Base-by-base conservation (phyloP, 2,797 vertebrate genomes). In the Pantherophis alleghaniensis region DNA sequence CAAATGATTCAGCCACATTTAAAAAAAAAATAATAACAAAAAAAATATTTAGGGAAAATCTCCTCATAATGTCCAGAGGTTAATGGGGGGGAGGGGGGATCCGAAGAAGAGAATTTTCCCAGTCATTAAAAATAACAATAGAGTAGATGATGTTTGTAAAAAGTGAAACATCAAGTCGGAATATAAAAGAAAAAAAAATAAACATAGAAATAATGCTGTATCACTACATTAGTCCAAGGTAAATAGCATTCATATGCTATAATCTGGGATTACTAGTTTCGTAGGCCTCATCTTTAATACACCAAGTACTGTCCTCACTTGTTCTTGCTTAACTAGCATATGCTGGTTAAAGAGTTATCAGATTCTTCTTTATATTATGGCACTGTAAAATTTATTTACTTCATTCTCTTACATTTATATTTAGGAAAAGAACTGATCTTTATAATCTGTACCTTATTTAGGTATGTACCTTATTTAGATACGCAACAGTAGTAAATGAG, bases 1-100 rank as follows among this genome's bases (percentile, higher is more conserved):
- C 24, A 63, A 90, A 91, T 89, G 66, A 95, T 91, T 93, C 92
- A 96, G 96, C 87, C 86, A 95, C 53, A 37, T 20, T 90, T 89
- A 56, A 26, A 0, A 86, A 26, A 93, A 18, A 94, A 94, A 94
- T 47, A 94, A 96, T 94, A 95, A 53, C 37, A 51, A 94, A 1
- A 1, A 1, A 93, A 86, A 86, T 61, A 93, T 93, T 14, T 88
- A 69, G 5, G 92, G 4, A 94, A 94, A 93, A 51, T 93, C 37
- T 93, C 79, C 94, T 93, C 57, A 93, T 91, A 95, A 95, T 66
- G 93, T 55, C 53, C 47, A 93, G 42, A 87, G 91, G 86, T 26
- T 87, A 74, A 5, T 22, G 47, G 9, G 37, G 18, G 37, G 4
- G 9, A 32, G 32, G 32, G 22, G 37, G 10, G 2, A 47, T 24